Evolutionary conservation across 30 jellyfish, hydroid and myxozoan species (phyloP).

Genomic region (Turritopsis rubra): DNA sequence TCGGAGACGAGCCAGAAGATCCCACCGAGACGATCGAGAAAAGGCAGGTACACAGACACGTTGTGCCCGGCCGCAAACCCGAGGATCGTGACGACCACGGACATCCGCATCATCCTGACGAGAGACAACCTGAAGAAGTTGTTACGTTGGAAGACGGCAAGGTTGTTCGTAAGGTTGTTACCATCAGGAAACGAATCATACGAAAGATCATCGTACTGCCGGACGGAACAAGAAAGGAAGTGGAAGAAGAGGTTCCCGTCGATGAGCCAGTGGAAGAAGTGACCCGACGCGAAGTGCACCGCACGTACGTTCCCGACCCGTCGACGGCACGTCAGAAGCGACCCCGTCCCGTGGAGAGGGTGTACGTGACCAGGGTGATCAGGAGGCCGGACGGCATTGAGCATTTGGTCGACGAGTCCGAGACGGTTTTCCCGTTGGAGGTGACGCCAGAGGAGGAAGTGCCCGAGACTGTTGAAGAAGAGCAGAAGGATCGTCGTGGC

Average conservation of each 20-base stretch:
- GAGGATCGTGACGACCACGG: too few species aligned
- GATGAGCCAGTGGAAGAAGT: slow-evolving; percentile 33
- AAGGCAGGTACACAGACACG: slow-evolving; percentile 10
- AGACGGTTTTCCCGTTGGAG: slow-evolving; percentile 57
- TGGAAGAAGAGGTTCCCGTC: slow-evolving; percentile 62
- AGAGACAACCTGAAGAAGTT: slow-evolving; percentile 31
- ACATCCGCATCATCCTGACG: slow-evolving; percentile 15
- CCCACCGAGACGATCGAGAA: slow-evolving; percentile 1
- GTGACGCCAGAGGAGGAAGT: slow-evolving; percentile 43
- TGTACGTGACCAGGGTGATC: slow-evolving; percentile 54
- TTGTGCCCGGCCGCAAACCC: not conserved
- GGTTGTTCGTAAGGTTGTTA: slow-evolving; percentile 31
- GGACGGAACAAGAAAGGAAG: slow-evolving; percentile 52
- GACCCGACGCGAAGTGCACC: slow-evolving; percentile 3
- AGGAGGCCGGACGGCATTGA: slow-evolving; percentile 73
- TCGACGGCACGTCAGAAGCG: slow-evolving; percentile 11
- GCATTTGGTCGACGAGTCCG: slow-evolving; percentile 58
- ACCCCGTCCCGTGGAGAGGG: slow-evolving; percentile 70
- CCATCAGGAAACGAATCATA: slow-evolving; percentile 42
- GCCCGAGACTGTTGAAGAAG: slow-evolving; percentile 25
- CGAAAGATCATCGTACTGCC: slow-evolving; percentile 42
- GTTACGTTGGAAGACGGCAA: slow-evolving; percentile 16
- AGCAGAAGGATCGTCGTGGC: slow-evolving; percentile 21
- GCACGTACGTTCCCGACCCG: not conserved
- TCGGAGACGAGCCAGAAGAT: slow-evolving; percentile 30